A percentile compares a stretch with the other conserved stretches of the same genome.
phyloP scores from a whole-genome alignment of 2,797 vertebrate genomes.

The Melanotaenia boesemani region DNA sequence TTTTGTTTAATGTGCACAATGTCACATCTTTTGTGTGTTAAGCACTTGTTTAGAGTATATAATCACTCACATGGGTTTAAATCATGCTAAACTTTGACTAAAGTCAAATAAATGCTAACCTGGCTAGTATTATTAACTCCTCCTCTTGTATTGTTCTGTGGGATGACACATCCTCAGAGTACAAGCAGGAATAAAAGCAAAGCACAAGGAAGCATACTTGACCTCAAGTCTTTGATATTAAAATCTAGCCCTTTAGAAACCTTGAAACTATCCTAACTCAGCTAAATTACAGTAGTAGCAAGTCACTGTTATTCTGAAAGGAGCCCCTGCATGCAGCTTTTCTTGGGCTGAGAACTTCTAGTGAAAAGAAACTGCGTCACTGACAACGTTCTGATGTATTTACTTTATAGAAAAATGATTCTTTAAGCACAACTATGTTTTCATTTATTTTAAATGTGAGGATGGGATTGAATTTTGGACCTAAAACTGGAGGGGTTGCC shows the following conservation, averaged over 20 bases:
- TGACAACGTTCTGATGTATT: conserved; percentile 11
- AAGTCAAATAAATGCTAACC: no score
- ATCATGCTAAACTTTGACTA: neutral
- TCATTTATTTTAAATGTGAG: conserved; percentile 9
- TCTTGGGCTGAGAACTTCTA: conserved; percentile 1
- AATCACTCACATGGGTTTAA: neutral
- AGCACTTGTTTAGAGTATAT: neutral
- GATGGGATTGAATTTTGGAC: conserved; percentile 15
- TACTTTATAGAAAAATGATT: neutral
- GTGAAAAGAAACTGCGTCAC: conserved; percentile 7
- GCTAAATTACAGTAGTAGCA: conserved; percentile 33
- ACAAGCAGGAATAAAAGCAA: conserved; percentile 7
- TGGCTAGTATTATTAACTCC: no score
- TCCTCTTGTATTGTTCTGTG: no score
- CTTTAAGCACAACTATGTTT: neutral
- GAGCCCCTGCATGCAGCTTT: conserved; percentile 9
- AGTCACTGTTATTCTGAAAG: conserved; percentile 24
- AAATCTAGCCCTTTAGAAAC: conserved; percentile 20
- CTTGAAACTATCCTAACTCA: conserved; percentile 14
- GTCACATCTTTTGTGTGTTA: neutral
- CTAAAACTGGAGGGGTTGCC: no score
- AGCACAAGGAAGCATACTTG: no score
- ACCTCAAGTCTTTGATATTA: conserved; percentile 28
- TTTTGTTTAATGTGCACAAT: no score
- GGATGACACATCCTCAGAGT: conserved; percentile 1